A percentile compares a stretch with the other conserved stretches of the same genome.
Evolutionary conservation across 2,888 invertebrate genomes (phyloP).

Genomic region (Chymomyza caudatula): DNA sequence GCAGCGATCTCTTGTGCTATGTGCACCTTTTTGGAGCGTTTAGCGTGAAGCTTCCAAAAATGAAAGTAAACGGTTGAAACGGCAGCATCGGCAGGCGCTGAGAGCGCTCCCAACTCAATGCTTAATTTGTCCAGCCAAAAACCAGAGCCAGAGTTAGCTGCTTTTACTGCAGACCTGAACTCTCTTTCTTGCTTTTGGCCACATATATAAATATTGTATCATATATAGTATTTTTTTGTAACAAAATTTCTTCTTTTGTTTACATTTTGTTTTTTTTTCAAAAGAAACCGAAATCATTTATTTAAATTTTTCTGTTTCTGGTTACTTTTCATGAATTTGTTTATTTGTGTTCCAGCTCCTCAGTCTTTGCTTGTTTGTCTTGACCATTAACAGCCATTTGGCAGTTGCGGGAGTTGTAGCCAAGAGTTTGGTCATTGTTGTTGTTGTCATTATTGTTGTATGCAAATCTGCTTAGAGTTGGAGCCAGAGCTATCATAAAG

Average conservation of each 20-base stretch:
- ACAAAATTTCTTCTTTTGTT: constrained; percentile 44
- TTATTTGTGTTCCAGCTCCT: constrained; percentile 29
- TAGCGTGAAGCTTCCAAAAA: constrained; percentile 37
- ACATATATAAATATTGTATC: not conserved
- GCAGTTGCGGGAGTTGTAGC: constrained; percentile 36
- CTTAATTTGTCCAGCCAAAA: not conserved
- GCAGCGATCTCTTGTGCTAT: constrained; percentile 1
- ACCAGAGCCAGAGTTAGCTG: constrained; percentile 18
- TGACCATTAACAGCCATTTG: constrained; percentile 41
- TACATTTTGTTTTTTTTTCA: constrained; percentile 30
- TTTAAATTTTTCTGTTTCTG: constrained; percentile 56
- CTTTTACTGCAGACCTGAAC: constrained; percentile 48
- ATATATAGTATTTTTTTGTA: constrained; percentile 2
- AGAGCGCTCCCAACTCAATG: not conserved
- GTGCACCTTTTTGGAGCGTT: constrained; percentile 8
- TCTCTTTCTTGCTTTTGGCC: constrained; percentile 25
- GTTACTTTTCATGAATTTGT: constrained; percentile 53
- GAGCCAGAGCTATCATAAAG: not conserved
- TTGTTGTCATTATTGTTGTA: constrained; percentile 31
- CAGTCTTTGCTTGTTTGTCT: constrained; percentile 42
- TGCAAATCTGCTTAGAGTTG: constrained; percentile 39
- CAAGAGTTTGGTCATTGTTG: not conserved
- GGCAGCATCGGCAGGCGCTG: too few species aligned
- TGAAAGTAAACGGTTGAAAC: constrained; percentile 73
- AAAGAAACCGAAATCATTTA: constrained; percentile 69